Evolutionary conservation across 2,113 vertebrate genomes (phyloP), one percentile per base, ranked within the genome.

Genomic region (Marmota flaviventris): DNA sequence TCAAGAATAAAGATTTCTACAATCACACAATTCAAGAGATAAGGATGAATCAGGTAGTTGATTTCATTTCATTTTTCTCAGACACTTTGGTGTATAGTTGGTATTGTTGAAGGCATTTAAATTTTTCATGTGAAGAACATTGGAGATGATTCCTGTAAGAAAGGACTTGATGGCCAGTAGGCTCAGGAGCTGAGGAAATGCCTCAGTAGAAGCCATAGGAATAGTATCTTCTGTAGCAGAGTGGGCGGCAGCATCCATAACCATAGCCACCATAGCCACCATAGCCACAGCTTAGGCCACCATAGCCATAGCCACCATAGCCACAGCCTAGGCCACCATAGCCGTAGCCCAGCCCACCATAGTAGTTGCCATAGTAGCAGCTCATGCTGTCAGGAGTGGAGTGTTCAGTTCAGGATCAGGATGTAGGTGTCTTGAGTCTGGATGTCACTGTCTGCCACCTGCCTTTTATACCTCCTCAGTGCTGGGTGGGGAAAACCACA

Each of bases 401-500:
- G 2, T 5, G 1, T 95, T 67, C 20, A 45, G 78, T 6, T 53
- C 5, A 75, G 5, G 58, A 82, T 0, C 22, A 17, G 37, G 7
- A 70, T 34, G 25, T 32, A 14, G 69, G 8, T 48, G 4, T 27
- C 20, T 84, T 78, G 78, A 34, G 45, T 83, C 8, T 85, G 88
- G n/a, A 12, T n/a, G 70, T 73, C 8, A 1, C 72, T 25, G 34
- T 85, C 63, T 67, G 45, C 22, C 45, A 9, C 32, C 11, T 4
- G 9, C 56, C 78, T 92, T 94, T 95, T 94, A 88, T 84, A 93
- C 39, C 39, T 39, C 39, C 39, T 24, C 5, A 29, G 24, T 27
- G 22, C 8, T 88, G 85, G n/a, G 20, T 25, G 32, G 82, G 11
- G 14, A 81, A 81, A 85, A 70, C 78, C 93, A 94, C 95, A 89